Evolutionary conservation across 2,797 vertebrate genomes (phyloP), one percentile per base, ranked within the genome.

Genomic region (Melanotaenia pygmaea): DNA sequence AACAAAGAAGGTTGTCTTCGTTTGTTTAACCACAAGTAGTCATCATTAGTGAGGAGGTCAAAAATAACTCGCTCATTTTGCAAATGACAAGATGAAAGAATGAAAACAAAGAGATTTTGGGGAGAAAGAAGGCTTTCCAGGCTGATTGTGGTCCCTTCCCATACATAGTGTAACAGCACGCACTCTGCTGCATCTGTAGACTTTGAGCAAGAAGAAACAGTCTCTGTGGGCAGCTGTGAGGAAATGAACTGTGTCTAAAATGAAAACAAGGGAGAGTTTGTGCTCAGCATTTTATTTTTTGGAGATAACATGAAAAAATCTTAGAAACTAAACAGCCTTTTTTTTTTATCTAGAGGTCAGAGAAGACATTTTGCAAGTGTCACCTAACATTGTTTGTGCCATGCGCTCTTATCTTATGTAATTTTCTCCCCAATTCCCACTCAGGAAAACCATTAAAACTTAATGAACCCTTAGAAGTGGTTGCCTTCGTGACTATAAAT

Each of bases 361-460:
- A 45, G 24, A 65, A 45, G 30, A 53, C 22, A 24, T 45, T 20
- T 76, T 4, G 40, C n/a, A 58, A 79, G 51, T 34, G 54, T 54
- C 12, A 22, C 66, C 47, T 57, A 16, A 68, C 54, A n/a, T 61
- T 82, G 80, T 80, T 83, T 62, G 54, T 60, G 26, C 57, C 62
- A 30, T 56, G 32, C 68, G 79, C 76, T 79, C 22, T 80, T 59
- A 67, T 69, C 59, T 85, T 86, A 85, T 71, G 81, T 90, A 82
- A 90, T 79, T 69, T 62, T 47, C 60, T 37, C 59, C 35, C 43
- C 51, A 40, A 58, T 66, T 72, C 47, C 64, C 64, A 60, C 80
- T 85, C 77, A 78, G 69, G 66, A 78, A 91, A 84, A 73, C 32
- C 77, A 84, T 91, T 70, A 86, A 84, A 89, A 76, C 67, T 85